These are phyloP conservation scores for Penelope pileata DNA, from an alignment of 2,113 vertebrate species.

Conservation along the genomic window DNA sequence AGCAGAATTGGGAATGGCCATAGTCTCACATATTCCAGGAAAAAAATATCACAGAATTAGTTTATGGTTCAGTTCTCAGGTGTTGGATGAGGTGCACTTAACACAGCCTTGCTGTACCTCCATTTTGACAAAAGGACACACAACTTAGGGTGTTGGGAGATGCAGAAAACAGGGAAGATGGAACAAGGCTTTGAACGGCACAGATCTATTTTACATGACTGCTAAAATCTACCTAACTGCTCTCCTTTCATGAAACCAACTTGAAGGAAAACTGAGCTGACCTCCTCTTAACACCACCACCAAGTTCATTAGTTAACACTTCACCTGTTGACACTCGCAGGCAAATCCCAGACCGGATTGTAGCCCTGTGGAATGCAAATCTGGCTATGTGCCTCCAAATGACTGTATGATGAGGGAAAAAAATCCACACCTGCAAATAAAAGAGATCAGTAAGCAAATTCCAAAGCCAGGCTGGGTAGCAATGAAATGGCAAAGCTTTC, in stretches of 20 bases:
- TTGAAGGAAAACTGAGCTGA: slow-evolving; percentile 18
- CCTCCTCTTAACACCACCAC: slow-evolving; percentile 60
- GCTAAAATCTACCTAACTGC: neutral
- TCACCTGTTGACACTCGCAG: slow-evolving; percentile 68
- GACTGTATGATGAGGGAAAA: slow-evolving; percentile 19
- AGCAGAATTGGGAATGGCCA: neutral
- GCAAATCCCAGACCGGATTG: slow-evolving; percentile 66
- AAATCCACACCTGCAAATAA: slow-evolving; percentile 60
- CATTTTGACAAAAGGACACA: neutral
- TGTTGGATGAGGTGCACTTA: neutral
- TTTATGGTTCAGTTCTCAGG: neutral
- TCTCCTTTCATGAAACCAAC: neutral
- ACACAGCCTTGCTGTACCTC: neutral
- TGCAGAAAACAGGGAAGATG: neutral
- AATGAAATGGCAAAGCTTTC: slow-evolving; percentile 40
- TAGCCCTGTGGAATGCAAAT: slow-evolving; percentile 65
- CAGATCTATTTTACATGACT: neutral
- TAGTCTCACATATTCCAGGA: neutral
- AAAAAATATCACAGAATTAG: neutral
- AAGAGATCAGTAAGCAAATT: slow-evolving; percentile 66
- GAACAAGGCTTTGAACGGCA: neutral
- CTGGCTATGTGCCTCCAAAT: slow-evolving; percentile 62
- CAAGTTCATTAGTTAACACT: slow-evolving; percentile 56
- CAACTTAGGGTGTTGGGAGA: neutral
- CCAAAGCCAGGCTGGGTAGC: slow-evolving; percentile 55